A percentile compares a stretch with the other conserved stretches of the same genome.
Evolutionary conservation across 2,888 invertebrate species (phyloP).

Genomic region (Seladonia tumulorum): DNA sequence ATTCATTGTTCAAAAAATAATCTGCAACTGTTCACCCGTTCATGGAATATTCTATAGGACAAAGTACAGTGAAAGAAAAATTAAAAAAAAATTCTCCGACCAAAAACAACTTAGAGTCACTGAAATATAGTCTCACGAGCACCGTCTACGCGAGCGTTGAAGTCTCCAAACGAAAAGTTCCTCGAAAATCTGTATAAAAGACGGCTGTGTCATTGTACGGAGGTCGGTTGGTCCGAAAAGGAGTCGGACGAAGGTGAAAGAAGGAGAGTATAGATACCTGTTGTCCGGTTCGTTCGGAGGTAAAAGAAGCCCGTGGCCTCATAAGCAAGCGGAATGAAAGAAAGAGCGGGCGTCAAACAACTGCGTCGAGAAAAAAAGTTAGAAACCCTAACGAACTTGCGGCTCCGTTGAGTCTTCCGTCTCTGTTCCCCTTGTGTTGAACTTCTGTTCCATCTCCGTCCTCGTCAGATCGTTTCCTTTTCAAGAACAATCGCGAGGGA

Average conservation of each 20-base stretch:
- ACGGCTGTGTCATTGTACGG: conserved; percentile 40
- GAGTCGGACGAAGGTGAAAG: not conserved
- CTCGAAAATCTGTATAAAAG: not conserved
- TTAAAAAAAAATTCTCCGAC: not conserved
- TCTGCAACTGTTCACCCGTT: not conserved
- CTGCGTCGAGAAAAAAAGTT: conserved; percentile 69
- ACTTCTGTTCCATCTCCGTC: conserved; percentile 11
- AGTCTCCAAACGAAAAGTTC: not conserved
- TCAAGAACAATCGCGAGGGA: conserved; percentile 71
- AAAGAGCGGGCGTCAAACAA: conserved; percentile 73
- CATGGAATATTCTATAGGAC: not conserved
- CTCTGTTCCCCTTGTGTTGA: conserved; percentile 32
- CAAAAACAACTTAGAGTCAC: too few species aligned
- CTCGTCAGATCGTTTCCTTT: conserved; percentile 40
- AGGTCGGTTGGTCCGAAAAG: not conserved
- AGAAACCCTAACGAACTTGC: conserved; percentile 72
- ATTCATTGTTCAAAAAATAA: not conserved
- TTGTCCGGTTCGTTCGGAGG: conserved; percentile 22
- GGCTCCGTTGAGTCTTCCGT: conserved; percentile 43
- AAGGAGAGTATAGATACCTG: conserved; percentile 10
- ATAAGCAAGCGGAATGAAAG: conserved; percentile 63
- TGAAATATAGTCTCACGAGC: too few species aligned
- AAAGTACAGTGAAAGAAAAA: not conserved
- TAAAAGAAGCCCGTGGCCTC: conserved; percentile 53
- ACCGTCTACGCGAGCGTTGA: not conserved